Conservation (phyloP, 1,140 invertebrate genomes). For the Tetramorium parvispinum region DNA sequence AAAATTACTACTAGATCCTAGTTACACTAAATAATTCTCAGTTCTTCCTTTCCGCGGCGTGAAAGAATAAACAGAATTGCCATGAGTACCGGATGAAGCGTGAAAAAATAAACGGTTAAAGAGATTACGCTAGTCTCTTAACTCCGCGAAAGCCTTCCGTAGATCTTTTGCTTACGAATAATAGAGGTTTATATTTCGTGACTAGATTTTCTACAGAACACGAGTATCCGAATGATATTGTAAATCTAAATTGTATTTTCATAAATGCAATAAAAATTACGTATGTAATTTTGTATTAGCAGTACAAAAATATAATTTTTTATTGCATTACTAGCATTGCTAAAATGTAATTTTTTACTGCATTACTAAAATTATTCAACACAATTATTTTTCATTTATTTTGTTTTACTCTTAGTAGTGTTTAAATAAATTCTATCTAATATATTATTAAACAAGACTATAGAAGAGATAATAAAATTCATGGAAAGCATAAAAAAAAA, state of each 20-base stretch:
- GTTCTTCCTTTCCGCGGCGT: background rate
- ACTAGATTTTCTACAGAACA: background rate
- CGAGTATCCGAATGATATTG: background rate
- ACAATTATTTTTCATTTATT: background rate
- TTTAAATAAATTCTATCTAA: background rate
- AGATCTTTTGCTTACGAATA: slow-evolving; percentile 35
- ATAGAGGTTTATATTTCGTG: slow-evolving; percentile 13
- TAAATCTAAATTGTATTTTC: background rate
- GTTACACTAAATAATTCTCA: slow-evolving; percentile 22
- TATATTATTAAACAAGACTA: background rate
- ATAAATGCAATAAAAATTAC: background rate
- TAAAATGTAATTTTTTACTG: too few species aligned
- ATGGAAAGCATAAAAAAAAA: background rate
- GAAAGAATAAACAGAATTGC: slow-evolving; percentile 52
- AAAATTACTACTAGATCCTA: slow-evolving; percentile 7
- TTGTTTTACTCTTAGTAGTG: background rate
- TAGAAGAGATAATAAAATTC: background rate
- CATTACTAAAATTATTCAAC: background rate
- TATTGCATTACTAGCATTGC: background rate
- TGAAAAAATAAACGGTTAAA: slow-evolving; percentile 55
- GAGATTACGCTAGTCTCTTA: slow-evolving; percentile 52
- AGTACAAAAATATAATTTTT: too few species aligned
- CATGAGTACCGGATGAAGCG: slow-evolving; percentile 34
- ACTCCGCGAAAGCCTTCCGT: slow-evolving; percentile 23
- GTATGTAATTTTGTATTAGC: background rate